Evolutionary conservation across 2,888 invertebrate species (phyloP), one percentile per base, ranked within the genome.

Genomic region (Epirrita christyi): DNA sequence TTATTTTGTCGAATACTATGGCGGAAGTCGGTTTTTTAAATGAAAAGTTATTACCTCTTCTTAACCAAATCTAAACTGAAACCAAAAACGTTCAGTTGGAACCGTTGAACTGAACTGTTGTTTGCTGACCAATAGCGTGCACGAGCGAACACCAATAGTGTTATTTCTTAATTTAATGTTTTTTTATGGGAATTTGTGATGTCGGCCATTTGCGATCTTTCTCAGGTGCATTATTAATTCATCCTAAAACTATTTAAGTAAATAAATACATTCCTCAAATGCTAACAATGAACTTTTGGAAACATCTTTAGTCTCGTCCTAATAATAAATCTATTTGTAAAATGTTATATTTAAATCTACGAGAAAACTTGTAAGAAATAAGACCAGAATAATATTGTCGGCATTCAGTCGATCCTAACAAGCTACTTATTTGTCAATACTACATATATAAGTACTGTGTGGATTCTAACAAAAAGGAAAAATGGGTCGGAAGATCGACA

Each of bases 341-440:
- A 63, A 54, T 63, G 49, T 59, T 63, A 64, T 61, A 75, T 67
- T 68, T 71, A 75, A 78, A 55, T 61, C 63, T 73, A 76, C 51
- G 38, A 72, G 72, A 73, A 78, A 75, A 72, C 71, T 74, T 72
- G 74, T 76, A 81, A 72, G 78, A 82, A 85, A 81, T 80, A 80
- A 85, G 83, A 85, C 85, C 87, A 79, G 80, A 79, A 75, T 75
- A 76, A 83, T 90, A 90, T 91, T 91, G 90, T 91, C 90, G 71
- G 76, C 73, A 73, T 76, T 91, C 91, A 91, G 90, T 91, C 90
- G 76, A 78, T 81, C 73, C 76, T 80, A 80, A 69, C 66, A 71
- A 72, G 75, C 80, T 83, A 86, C 75, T 71, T 81, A 56, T 59
- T 52, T 47, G 15, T 51, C 47, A 54, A 42, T 50, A 50, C 27